Base-by-base conservation (phyloP, 2,797 vertebrate species). In the Danio kyathit region DNA sequence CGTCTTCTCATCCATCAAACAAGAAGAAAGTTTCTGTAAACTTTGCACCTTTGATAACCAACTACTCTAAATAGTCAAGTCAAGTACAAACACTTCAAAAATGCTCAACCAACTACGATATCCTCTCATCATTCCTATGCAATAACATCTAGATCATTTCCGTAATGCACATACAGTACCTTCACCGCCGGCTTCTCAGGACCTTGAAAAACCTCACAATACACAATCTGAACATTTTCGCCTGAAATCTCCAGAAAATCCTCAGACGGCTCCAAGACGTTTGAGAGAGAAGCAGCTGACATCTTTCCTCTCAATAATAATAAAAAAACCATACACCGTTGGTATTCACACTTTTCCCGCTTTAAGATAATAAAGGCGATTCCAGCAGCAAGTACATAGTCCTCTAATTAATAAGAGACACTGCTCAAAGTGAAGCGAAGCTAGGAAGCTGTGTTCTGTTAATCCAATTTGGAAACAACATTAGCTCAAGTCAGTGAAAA, bases 181-280 rank as follows among this genome's bases (percentile, higher is more conserved):
- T 83, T 83, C 60, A 44, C 43, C 9, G 56, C 21, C 48, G 11
- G 29, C 81, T 86, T 88, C 56, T 78, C 76, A 21, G 85, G 83
- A 60, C 85, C 83, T 75, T 82, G 85, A 73, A 85, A 83, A 38
- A 88, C 85, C 54, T 86, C 67, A 43, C 85, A 88, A 72, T 85
- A 86, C 76, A 86, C 65, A 69, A 86, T 70, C 56, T 86, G 74
- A 75, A 85, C 56, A 12, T 82, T 78, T 74, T 80, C 83, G 59
- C 79, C 81, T 38, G 83, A 72, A 80, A 78, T 74, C 29, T 77
- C 61, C 44, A 83, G 51, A 57, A 80, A 70, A 16, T 87, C 83
- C 73, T 80, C 76, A 56, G 81, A 49, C 9, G 72, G 51, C 40
- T 85, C 86, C 83, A 83, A 82, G 14, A 65, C 7, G 2, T 65